These are phyloP conservation scores for Morpho achilles DNA, from an alignment of 2,888 invertebrate genomes.

Conservation along the genomic window DNA sequence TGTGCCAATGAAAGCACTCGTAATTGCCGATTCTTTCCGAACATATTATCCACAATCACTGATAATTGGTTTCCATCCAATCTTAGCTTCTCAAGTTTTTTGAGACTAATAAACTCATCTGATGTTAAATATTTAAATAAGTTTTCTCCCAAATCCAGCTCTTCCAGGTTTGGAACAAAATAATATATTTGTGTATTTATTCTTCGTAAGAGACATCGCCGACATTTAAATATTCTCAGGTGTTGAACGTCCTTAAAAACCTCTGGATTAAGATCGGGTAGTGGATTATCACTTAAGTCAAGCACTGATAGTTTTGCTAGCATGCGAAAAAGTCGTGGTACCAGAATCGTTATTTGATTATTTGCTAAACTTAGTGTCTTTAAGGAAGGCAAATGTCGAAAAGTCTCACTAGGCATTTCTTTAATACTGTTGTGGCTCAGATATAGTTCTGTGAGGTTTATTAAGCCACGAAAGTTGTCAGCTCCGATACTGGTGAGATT, in stretches of 20 bases:
- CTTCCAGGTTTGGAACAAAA: constrained; percentile 84
- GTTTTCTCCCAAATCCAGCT: constrained; percentile 88
- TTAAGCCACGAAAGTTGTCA: constrained; percentile 88
- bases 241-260: constrained; percentile 88
- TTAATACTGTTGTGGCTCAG: constrained; percentile 87
- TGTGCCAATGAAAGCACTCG: constrained; percentile 81
- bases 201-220: constrained; percentile 84
- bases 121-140: constrained; percentile 85
- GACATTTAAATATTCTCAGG: constrained; percentile 84
- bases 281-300: constrained; percentile 86
- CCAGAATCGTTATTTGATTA: constrained; percentile 83
- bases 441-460: constrained; percentile 84
- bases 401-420: constrained; percentile 86
- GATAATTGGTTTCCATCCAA: constrained; percentile 89
- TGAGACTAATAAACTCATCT: constrained; percentile 85
- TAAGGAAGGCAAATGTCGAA: constrained; percentile 85
- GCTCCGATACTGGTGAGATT: constrained; percentile 84
- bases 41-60: constrained; percentile 85
- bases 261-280: constrained; percentile 87
- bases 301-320: constrained; percentile 84
- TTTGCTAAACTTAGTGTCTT: constrained; percentile 82
- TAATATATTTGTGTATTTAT: constrained; percentile 90
- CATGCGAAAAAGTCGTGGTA: constrained; percentile 86
- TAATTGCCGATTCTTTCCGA: constrained; percentile 78
- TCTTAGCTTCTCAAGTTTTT: constrained; percentile 80